These are phyloP conservation scores for Parelbella ahira DNA, from an alignment of 2,888 invertebrate genomes.

Conservation along the genomic window DNA sequence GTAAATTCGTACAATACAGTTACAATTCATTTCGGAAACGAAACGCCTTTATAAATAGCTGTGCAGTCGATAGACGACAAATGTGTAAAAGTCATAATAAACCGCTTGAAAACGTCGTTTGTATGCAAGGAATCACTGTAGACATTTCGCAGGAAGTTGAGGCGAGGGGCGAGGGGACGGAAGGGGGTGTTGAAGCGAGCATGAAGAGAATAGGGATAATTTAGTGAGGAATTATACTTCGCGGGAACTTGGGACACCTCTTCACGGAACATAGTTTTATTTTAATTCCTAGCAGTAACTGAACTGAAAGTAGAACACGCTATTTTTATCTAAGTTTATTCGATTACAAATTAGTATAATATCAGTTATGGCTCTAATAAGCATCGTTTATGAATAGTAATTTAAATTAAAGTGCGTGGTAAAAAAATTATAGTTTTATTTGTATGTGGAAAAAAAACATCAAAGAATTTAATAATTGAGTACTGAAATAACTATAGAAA, in stretches of 20 bases:
- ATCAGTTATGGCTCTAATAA: too few relatives aligned
- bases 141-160: conserved; percentile 76
- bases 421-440: too few relatives aligned
- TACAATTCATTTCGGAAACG: conserved; percentile 21
- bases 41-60: conserved; percentile 20
- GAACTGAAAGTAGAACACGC: too few relatives aligned
- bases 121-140: conserved; percentile 80
- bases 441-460: too few relatives aligned
- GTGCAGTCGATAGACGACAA: conserved; percentile 40
- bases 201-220: conserved; percentile 67
- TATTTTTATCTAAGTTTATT: too few relatives aligned
- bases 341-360: too few relatives aligned
- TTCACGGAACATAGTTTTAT: conserved; percentile 31
- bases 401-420: too few relatives aligned
- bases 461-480: too few relatives aligned
- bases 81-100: conserved; percentile 72
- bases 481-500: too few relatives aligned
- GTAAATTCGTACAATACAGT: too few relatives aligned
- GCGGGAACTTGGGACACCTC: conserved; percentile 49
- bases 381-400: too few relatives aligned
- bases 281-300: conserved; percentile 1
- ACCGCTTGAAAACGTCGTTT: conserved; percentile 72
- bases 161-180: conserved; percentile 39
- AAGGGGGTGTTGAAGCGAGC: conserved; percentile 58
- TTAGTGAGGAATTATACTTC: conserved; percentile 67